These are phyloP conservation scores for Parapristionchus giblindavisi DNA, from an alignment of 2,888 invertebrate species.

Conservation along the genomic window DNA sequence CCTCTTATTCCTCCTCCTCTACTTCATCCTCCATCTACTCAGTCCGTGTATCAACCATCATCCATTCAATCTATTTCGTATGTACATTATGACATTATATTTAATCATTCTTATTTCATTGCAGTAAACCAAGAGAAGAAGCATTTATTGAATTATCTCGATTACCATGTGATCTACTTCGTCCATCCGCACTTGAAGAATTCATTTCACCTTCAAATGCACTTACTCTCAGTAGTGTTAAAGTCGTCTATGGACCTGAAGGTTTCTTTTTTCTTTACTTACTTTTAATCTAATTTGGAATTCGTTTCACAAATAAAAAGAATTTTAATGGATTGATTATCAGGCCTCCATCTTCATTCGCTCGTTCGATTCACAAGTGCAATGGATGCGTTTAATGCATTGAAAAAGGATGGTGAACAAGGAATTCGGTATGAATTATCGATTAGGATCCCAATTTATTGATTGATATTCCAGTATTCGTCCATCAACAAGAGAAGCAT, in stretches of 20 bases:
- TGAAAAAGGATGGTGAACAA: slow-evolving; percentile 54
- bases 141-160: slow-evolving; percentile 51
- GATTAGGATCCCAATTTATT: not conserved
- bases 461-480: slow-evolving; percentile 47
- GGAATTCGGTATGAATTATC: slow-evolving; percentile 49
- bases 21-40: not conserved
- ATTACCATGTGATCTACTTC: slow-evolving; percentile 54
- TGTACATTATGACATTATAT: not conserved
- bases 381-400: slow-evolving; percentile 49
- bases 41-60: too few species aligned
- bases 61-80: too few species aligned
- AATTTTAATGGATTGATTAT: slow-evolving; percentile 12
- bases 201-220: slow-evolving; percentile 55
- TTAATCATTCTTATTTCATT: not conserved
- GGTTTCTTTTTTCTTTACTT: slow-evolving; percentile 40
- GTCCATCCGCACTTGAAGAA: slow-evolving; percentile 50
- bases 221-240: slow-evolving; percentile 54
- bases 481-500: slow-evolving; percentile 44
- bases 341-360: slow-evolving; percentile 52
- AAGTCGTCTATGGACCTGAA: slow-evolving; percentile 51
- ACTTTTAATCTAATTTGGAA: not conserved
- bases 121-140: slow-evolving; percentile 23
- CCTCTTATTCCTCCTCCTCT: not conserved
- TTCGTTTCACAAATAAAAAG: not conserved
- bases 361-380: slow-evolving; percentile 52